Conservation (phyloP, 2,113 vertebrate genomes). For the Malurus elegans region DNA sequence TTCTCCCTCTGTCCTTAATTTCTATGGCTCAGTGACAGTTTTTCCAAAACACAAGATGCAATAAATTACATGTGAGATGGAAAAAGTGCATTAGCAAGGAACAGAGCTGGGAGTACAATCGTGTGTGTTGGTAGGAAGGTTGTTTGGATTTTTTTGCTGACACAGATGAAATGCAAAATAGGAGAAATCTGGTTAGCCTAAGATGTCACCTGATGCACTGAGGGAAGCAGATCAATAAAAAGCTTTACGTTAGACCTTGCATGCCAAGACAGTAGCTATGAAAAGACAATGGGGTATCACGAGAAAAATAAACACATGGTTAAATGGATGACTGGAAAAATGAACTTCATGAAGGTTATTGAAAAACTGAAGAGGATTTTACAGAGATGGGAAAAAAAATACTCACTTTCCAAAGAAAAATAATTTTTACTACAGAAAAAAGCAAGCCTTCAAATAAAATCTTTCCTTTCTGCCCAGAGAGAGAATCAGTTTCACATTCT, state of each 20-base stretch:
- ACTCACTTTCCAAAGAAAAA: not conserved
- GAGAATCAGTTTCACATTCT: not conserved
- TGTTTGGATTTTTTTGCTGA: not conserved
- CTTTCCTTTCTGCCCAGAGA: not conserved
- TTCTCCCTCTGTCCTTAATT: not conserved
- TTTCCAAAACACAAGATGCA: not conserved
- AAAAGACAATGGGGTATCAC: not conserved
- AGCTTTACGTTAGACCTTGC: constrained; percentile 11
- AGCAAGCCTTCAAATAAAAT: not conserved
- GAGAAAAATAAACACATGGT: constrained; percentile 7
- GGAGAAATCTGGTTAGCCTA: constrained; percentile 31
- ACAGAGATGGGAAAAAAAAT: not conserved
- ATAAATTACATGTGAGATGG: not conserved
- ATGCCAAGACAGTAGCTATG: not conserved
- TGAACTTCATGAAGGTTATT: not conserved
- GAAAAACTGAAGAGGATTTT: not conserved
- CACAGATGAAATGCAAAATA: constrained; percentile 36
- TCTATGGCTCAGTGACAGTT: not conserved
- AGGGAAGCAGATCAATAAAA: constrained; percentile 30
- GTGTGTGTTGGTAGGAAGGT: not conserved
- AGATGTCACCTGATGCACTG: constrained; percentile 1
- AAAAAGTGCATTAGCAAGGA: not conserved
- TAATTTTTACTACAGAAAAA: not conserved
- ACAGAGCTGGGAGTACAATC: not conserved
- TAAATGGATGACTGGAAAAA: constrained; percentile 1